A percentile compares a stretch with the other conserved stretches of the same genome.
Conservation (phyloP, 2,797 vertebrate genomes). For the Meriones psammophilus region DNA sequence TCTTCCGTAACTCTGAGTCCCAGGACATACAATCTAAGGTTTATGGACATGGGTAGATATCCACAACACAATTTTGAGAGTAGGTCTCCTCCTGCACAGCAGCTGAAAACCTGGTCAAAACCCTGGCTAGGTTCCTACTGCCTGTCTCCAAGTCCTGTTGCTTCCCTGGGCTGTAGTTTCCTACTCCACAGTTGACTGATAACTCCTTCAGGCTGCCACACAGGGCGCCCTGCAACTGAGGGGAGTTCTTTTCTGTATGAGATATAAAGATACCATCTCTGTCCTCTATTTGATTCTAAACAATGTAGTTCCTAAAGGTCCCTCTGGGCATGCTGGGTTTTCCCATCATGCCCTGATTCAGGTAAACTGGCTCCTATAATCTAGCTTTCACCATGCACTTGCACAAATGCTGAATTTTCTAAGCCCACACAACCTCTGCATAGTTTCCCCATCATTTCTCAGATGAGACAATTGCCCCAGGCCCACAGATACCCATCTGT, state of each 20-base stretch:
- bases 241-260: neutral
- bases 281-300: neutral
- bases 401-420: neutral
- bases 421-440: neutral
- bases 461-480: neutral
- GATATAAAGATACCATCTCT: neutral
- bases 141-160: neutral
- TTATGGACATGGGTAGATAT: neutral
- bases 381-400: neutral
- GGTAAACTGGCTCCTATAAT: neutral
- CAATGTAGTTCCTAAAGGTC: neutral
- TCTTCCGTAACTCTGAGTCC: neutral
- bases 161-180: neutral
- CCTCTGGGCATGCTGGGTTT: neutral
- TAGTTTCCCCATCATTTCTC: neutral
- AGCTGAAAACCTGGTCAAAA: too few species aligned
- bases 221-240: too few species aligned
- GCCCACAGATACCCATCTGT: neutral
- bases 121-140: neutral
- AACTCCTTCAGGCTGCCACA: neutral
- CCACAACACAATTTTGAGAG: neutral
- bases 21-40: neutral
- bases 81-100: neutral
- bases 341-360: neutral
- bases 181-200: neutral